Base-by-base conservation (phyloP, 2,113 vertebrate genomes). In the Ranitomeya variabilis region DNA sequence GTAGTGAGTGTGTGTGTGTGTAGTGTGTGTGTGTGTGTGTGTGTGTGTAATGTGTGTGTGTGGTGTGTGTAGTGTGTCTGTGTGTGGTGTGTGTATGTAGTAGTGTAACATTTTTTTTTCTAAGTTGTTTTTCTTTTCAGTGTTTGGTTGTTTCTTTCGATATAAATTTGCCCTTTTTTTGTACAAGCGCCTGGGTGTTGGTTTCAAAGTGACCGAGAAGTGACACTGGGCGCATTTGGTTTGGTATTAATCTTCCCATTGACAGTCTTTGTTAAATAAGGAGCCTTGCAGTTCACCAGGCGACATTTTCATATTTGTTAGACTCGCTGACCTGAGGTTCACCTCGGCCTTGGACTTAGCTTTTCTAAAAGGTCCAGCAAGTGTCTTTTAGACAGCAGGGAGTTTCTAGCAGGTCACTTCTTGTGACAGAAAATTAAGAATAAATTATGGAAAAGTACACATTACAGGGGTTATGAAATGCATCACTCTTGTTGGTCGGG, bases 221-320 rank as follows among this genome's bases (percentile, higher is more conserved):
- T 98, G 97, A 98, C 98, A 98, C 96, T 95, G 95, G 96, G 96
- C 95, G 95, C 97, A 98, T 99, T 98, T 99, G 96, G 96, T 97
- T 97, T 97, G 97, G 97, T 97, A 99, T 99, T 99, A 99, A 99
- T 99, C 98, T 99, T 97, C 94, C 95, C 97, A 97, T 97, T 99
- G 98, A 99, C 98, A 99, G 97, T 99, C 98, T 99, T 99, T 99
- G 98, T 99, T 99, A 98, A 99, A 97, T 97, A 98, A 97, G 97
- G 97, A 98, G 98, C 97, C 97, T 95, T 96, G 95, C 96, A 96
- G 95, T 95, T 96, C 96, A 97, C 96, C 96, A 96, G 96, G 97
- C 94, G 96, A 97, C 97, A 98, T 99, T 99, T 99, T 99, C 97
- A 99, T 99, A 99, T 99, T 97, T 97, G 97, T 99, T 98, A 99